Conservation (phyloP, 1,140 invertebrate genomes). For the Paralvinella palmiformis region DNA sequence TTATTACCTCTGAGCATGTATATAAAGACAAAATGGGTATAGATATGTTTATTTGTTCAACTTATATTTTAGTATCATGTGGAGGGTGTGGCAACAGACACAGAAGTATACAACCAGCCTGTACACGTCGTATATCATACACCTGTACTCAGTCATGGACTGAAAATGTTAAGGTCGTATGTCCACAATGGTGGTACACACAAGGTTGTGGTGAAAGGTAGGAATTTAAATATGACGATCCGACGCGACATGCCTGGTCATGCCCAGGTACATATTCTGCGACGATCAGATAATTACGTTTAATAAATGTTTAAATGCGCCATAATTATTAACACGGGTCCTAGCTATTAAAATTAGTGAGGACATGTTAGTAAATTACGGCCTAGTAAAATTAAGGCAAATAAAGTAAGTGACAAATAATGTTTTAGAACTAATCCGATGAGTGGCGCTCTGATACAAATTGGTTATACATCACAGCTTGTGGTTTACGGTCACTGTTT, state of each 20-base stretch:
- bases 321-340: no score
- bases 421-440: no score
- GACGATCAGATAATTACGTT: no score
- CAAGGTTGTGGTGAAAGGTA: conserved; percentile 15
- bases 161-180: conserved; percentile 16
- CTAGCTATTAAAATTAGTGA: background rate
- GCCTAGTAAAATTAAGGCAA: background rate
- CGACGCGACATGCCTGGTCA: background rate
- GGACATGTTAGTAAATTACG: background rate
- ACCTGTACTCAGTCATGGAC: conserved; percentile 18
- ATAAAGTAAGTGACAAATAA: no score
- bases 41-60: background rate
- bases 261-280: background rate
- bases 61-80: conserved; percentile 5
- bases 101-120: conserved; percentile 6
- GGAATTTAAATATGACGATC: background rate
- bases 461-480: no score
- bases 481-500: no score
- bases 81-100: conserved; percentile 9
- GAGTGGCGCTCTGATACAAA: no score
- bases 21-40: background rate
- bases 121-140: conserved; percentile 10
- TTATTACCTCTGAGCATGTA: background rate
- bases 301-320: background rate
- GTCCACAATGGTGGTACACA: conserved; percentile 21